Base-by-base conservation (phyloP, 1,140 invertebrate species). In the Stegodyphus mimosarum region DNA sequence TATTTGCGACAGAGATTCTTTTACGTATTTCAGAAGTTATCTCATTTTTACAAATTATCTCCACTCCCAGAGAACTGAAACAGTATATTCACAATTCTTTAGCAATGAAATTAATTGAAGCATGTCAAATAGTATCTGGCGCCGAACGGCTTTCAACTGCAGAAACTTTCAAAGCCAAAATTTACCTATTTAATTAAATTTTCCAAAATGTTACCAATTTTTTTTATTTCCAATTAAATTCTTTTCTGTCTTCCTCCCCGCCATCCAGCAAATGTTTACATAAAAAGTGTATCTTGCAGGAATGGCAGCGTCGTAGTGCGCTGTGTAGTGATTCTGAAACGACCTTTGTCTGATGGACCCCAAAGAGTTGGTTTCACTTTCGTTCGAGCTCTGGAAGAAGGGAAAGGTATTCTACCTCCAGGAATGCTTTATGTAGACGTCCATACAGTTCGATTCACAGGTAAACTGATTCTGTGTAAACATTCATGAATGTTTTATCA, bases 371-470 rank as follows among this genome's bases (percentile, higher is more conserved):
- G 87, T 4, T 80, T 87, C 6, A 70, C 73, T 48, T 87, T 88
- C 72, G 70, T 88, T 5, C 13, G 64, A 49, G 75, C 74, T 10
- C 71, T 87, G 11, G 87, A 87, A 73, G 50, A 81, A 74, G 85
- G 87, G 0, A 87, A 88, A 63, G 87, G 87, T 0, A 78, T 74
- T n/a, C 64, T 88, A 6, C 86, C 81, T 2, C 78, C 85, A 3
- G 87, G 87, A 70, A 84, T 67, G 50, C 74, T 88, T n/a, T 73
- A 86, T 18, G 69, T 88, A 5, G 87, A 88, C 70, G 87, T 88
- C 10, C 79, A 72, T 48, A 77, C 87, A 11, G 87, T 88, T n/a
- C 64, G 75, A 74, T 88, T 88, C 51, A 67, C 79, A 48, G 87
- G 87, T 88, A 71, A 70, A 55, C 55, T 10, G 9, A 60, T 10